Evolutionary conservation across 2,797 vertebrate genomes (phyloP).

Genomic region (Protonibea diacanthus): DNA sequence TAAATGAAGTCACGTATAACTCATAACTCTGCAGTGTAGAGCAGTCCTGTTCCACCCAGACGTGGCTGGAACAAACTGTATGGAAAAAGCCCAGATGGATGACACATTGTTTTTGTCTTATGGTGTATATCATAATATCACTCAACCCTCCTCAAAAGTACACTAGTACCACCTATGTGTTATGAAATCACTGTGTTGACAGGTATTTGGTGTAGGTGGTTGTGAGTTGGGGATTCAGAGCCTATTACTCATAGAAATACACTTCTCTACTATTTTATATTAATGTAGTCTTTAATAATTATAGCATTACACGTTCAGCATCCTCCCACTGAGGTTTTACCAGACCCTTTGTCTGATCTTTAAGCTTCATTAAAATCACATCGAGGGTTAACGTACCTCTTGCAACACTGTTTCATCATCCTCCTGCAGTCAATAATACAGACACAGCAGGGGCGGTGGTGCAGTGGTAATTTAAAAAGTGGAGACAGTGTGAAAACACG

Average conservation of each 20-base stretch:
- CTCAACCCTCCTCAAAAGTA: background rate
- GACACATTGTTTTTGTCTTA: background rate
- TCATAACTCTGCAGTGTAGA: background rate
- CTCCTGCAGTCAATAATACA: conserved; percentile 11
- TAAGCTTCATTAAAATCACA: background rate
- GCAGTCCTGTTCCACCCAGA: background rate
- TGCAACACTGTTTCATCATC: conserved; percentile 38
- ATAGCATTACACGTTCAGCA: background rate
- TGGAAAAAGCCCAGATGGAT: background rate
- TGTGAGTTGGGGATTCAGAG: background rate
- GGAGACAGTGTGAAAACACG: background rate
- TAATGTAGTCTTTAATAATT: background rate
- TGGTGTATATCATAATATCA: background rate
- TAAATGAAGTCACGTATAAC: background rate
- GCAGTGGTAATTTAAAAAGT: conserved; percentile 4
- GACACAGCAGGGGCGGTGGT: conserved; percentile 1
- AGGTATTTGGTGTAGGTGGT: background rate
- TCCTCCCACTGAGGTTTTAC: background rate
- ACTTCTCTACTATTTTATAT: background rate
- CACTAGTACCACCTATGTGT: background rate
- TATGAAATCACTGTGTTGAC: background rate
- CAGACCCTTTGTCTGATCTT: background rate
- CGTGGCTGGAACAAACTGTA: background rate
- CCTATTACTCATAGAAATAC: background rate
- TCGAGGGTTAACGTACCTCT: background rate